Base-by-base conservation (phyloP, 2,888 invertebrate genomes). In the Tetragonula carbonaria region DNA sequence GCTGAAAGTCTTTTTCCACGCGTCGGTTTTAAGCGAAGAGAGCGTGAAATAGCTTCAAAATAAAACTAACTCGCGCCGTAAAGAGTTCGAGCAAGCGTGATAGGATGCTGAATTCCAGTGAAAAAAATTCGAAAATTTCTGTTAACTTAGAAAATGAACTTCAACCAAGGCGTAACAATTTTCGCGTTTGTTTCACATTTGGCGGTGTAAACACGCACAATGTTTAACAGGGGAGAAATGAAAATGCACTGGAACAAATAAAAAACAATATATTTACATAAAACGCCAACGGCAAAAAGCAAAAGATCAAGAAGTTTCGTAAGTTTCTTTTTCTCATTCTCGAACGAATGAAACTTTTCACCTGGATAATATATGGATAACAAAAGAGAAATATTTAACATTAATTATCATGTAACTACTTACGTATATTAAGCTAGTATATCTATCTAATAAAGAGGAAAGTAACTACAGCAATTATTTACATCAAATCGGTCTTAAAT, bases 251-350 rank as follows among this genome's bases (percentile, higher is more conserved):
- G 33, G 28, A 63, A 63, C 33, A 63, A 63, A 74, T 50, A 63
- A 50, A 51, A 74, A 51, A 62, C 50, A 74, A 51, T 63, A 28
- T 51, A 74, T 74, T 63, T 74, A 74, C 28, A 74, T 74, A 4
- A 63, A 28, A 59, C 13, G 23, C 18, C 11, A 11, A 55, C n/a
- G 33, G 28, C 50, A 21, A 63, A 18, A 28, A 51, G 62, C 62
- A 33, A 74, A n/a, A 28, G 16, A 50, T 50, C 62, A 23, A 6
- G 13, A 59, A 57, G n/a, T 23, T 23, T 72, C 4, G n/a, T 51
- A 33, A 16, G 28, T 63, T 11, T 51, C 23, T 51, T 33, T 14
- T 45, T 45, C 21, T 50, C 28, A 18, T 50, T 74, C n/a, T 50
- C 28, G 28, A 51, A 50, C 28, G 21, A 33, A 63, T 28, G 33